Evolutionary conservation across 2,113 vertebrate species (phyloP).

Genomic region (Ramphastos sulfuratus): DNA sequence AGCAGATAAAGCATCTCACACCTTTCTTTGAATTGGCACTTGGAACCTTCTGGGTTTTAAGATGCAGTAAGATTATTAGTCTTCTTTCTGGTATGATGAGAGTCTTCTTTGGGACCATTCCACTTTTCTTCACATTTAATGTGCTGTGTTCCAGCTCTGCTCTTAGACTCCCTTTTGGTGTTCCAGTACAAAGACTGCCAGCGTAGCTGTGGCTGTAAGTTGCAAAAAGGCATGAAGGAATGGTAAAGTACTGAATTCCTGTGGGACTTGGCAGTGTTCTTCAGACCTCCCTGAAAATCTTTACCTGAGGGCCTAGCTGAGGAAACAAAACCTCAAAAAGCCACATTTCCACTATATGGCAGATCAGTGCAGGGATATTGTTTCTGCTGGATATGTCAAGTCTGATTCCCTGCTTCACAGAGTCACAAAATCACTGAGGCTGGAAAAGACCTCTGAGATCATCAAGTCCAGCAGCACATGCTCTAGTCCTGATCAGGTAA

Average conservation of each 20-base stretch:
- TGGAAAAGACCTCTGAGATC: too few relatives aligned
- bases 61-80: not conserved
- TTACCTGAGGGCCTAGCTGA: not conserved
- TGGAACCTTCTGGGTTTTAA: not conserved
- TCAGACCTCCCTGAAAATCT: not conserved
- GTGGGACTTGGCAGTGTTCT: not conserved
- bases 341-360: not conserved
- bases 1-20: not conserved
- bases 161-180: not conserved
- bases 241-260: not conserved
- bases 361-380: not conserved
- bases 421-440: too few relatives aligned
- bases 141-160: not conserved
- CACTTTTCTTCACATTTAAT: not conserved
- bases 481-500: not conserved
- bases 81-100: not conserved
- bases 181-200: not conserved
- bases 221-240: not conserved
- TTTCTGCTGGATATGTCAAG: not conserved
- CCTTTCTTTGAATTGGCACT: not conserved
- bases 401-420: not conserved
- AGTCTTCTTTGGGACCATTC: not conserved
- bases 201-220: not conserved
- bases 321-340: not conserved
- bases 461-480: too few relatives aligned